Conservation (phyloP, 1,140 invertebrate species). For the Scaptomyza graminum region DNA sequence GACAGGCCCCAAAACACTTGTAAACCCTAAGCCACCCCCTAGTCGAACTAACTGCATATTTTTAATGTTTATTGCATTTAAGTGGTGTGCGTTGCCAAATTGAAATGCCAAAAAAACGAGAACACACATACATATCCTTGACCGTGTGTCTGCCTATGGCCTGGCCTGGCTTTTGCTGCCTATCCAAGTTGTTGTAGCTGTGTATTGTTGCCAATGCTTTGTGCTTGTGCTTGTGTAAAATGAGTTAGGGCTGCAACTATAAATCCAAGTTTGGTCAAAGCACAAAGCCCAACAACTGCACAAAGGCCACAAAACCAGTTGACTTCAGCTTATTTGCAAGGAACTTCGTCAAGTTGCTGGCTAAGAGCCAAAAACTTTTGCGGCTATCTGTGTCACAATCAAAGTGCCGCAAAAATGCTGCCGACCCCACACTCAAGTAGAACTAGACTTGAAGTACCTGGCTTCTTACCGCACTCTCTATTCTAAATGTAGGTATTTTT, state of each 20-base stretch:
- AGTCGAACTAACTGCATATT: conserved; percentile 59
- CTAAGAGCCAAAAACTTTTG: conserved; percentile 65
- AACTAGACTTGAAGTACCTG: conserved; percentile 7
- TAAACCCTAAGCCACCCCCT: conserved; percentile 13
- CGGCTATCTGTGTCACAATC: conserved; percentile 62
- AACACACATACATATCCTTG: conserved; percentile 38
- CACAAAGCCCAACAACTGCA: conserved; percentile 40
- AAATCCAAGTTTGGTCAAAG: conserved; percentile 57
- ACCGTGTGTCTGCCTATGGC: conserved; percentile 37
- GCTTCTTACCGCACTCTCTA: neutral
- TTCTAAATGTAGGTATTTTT: neutral
- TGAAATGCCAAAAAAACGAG: conserved; percentile 50
- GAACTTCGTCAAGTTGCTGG: conserved; percentile 73
- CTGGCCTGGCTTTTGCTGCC: neutral
- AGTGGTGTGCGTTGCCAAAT: conserved; percentile 50
- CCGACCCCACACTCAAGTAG: neutral
- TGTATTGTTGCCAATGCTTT: conserved; percentile 8
- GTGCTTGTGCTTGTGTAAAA: conserved; percentile 20
- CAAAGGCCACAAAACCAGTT: conserved; percentile 49
- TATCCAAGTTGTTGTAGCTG: neutral
- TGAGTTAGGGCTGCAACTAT: conserved; percentile 45
- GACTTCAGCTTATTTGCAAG: conserved; percentile 62
- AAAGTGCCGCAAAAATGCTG: conserved; percentile 27
- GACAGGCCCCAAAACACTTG: conserved; percentile 24
- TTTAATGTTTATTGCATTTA: conserved; percentile 63